Evolutionary conservation across 2,113 vertebrate species (phyloP), one percentile per base, ranked within the genome.

Genomic region (Hydropotes inermis): DNA sequence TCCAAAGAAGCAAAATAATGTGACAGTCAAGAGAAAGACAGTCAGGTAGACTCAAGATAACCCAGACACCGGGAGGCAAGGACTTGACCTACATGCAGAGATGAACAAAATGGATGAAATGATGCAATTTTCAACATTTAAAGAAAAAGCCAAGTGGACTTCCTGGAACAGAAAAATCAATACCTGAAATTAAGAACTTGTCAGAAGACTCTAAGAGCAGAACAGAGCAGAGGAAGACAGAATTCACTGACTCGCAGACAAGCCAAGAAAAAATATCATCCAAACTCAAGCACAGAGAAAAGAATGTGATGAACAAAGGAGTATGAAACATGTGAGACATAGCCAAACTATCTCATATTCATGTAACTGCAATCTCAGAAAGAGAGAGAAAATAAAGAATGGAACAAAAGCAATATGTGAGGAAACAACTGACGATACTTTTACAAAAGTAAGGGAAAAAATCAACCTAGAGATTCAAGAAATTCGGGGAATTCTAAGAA

Each of bases 11-110:
- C 25, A 64, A 97, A 93, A 67, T 54, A 78, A 92, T n/a, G 21
- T 74, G 30, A 67, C 45, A 96, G 25, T 82, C 58, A 96, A 96
- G 36, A 86, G 55, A 89, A 85, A 94, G 33, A 88, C 86, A 95
- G 82, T 64, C 39, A 17, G 60, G 55, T 7, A 89, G 27, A 92
- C 10, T 89, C 36, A 81, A 93, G 39, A 92, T 45, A 97, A 82
- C 4, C 43, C 50, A 82, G 54, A 78, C 55, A 92, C 6, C 76
- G 67, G 36, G 23, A 70, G 10, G 9, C 11, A 93, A 94, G 33
- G 55, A 92, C 28, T 13, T 67, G 25, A 96, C 52, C 76, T 19
- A 84, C 47, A 83, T 45, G 12, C 25, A 89, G 58, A 74, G 16
- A 55, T 82, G 39, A 86, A 88, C 61, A 89, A 91, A 84, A 74